Evolutionary conservation across 2,888 invertebrate species (phyloP).

Genomic region (Cyaniris semiargus): DNA sequence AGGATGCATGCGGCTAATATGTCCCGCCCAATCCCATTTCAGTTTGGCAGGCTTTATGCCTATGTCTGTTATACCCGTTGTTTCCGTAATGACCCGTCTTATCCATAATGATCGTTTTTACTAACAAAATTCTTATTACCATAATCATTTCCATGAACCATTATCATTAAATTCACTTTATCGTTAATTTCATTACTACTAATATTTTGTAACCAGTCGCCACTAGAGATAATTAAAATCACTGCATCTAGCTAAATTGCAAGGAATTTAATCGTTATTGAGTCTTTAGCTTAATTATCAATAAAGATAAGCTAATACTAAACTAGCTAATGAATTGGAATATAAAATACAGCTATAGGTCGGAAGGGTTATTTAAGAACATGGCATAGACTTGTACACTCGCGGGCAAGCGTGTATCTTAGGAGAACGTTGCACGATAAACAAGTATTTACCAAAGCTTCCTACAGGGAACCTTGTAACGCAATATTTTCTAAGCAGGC

Average conservation of each 20-base stretch:
- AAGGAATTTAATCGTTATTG: conserved; percentile 7
- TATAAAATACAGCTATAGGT: conserved; percentile 42
- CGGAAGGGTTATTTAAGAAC: conserved; percentile 41
- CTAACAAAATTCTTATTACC: neutral
- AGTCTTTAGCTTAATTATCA: conserved; percentile 16
- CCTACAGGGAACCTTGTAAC: conserved; percentile 38
- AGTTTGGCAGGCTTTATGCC: too few relatives aligned
- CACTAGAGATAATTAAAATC: neutral
- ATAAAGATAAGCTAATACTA: conserved; percentile 32
- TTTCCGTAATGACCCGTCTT: too few relatives aligned
- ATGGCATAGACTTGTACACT: conserved; percentile 41
- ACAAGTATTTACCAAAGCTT: conserved; percentile 38
- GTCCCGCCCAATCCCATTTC: too few relatives aligned
- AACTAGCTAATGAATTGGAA: conserved; percentile 41
- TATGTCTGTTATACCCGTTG: too few relatives aligned
- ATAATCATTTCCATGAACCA: neutral
- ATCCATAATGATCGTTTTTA: neutral
- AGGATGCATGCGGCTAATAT: too few relatives aligned
- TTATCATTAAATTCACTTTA: neutral
- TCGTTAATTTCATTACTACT: neutral
- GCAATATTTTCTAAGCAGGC: conserved; percentile 3
- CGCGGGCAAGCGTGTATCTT: conserved; percentile 39
- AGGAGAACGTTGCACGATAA: conserved; percentile 41
- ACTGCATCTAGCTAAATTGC: neutral
- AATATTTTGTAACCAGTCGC: neutral